phyloP scores from a whole-genome alignment of 2,888 invertebrate genomes.

The Acanthoscelides obtectus region DNA sequence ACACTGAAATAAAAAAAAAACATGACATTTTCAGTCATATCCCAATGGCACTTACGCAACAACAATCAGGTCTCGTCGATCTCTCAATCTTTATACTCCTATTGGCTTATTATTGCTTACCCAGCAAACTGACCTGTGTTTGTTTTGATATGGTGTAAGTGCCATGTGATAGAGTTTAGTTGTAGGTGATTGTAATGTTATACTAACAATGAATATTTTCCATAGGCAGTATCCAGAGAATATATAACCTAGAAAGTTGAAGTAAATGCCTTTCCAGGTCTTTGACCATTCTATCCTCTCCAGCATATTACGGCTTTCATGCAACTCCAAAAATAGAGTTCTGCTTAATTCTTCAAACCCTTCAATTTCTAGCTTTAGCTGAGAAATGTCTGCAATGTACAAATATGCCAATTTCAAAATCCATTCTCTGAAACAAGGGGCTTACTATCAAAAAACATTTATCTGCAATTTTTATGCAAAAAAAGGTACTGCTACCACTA shows the following conservation, averaged over 20 bases:
- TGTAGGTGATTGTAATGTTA: background rate
- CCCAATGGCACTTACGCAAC: no score
- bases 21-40: background rate
- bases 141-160: no score
- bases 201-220: constrained; percentile 97
- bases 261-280: constrained; percentile 96
- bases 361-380: constrained; percentile 78
- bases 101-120: no score
- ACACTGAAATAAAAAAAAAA: constrained; percentile 60
- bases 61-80: no score
- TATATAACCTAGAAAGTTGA: constrained; percentile 96
- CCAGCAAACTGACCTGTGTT: no score
- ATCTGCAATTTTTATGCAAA: no score
- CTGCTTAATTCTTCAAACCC: constrained; percentile 88
- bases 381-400: constrained; percentile 68
- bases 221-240: constrained; percentile 97
- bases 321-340: constrained; percentile 94
- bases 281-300: constrained; percentile 92
- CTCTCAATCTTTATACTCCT: no score
- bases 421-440: no score
- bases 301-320: constrained; percentile 86
- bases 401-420: no score
- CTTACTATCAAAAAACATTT: no score
- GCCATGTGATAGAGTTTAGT: no score
- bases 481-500: no score